Conservation (phyloP, 2,888 invertebrate species). For the Melieria picta region DNA sequence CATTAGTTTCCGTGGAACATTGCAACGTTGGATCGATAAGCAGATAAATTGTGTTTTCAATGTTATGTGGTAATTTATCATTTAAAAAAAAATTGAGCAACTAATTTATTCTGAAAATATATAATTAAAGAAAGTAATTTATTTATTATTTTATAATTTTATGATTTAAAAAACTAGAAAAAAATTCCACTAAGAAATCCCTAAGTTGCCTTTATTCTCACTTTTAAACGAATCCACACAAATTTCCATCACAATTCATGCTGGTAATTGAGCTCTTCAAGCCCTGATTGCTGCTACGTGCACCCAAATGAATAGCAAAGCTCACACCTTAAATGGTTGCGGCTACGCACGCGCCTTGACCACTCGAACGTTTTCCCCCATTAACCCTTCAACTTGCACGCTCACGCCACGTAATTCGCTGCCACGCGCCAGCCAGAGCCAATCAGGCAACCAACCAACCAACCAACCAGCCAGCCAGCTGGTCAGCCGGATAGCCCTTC, state of each 20-base stretch:
- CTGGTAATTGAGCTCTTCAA: no score
- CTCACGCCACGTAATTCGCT: background rate
- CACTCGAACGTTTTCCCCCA: slow-evolving; percentile 20
- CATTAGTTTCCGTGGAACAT: slow-evolving; percentile 1
- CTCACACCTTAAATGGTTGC: no score
- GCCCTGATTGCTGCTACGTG: no score
- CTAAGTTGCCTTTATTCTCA: background rate
- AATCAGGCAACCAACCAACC: slow-evolving; percentile 14
- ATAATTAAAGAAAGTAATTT: no score
- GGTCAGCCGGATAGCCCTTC: slow-evolving; percentile 7
- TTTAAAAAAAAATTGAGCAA: background rate
- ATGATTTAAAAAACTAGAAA: no score
- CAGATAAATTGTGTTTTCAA: slow-evolving; percentile 1
- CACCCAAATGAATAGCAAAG: no score
- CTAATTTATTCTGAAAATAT: no score
- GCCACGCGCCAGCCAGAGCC: slow-evolving; percentile 28
- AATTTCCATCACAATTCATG: no score
- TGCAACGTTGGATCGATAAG: background rate
- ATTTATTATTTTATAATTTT: no score
- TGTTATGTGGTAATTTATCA: background rate
- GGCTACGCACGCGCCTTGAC: background rate
- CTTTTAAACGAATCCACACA: background rate
- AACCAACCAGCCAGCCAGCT: slow-evolving; percentile 15
- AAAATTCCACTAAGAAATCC: background rate
- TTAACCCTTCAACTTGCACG: slow-evolving; percentile 30